Evolutionary conservation across 2,888 invertebrate species (phyloP).

Genomic region (Zaprionus bogoriensis): DNA sequence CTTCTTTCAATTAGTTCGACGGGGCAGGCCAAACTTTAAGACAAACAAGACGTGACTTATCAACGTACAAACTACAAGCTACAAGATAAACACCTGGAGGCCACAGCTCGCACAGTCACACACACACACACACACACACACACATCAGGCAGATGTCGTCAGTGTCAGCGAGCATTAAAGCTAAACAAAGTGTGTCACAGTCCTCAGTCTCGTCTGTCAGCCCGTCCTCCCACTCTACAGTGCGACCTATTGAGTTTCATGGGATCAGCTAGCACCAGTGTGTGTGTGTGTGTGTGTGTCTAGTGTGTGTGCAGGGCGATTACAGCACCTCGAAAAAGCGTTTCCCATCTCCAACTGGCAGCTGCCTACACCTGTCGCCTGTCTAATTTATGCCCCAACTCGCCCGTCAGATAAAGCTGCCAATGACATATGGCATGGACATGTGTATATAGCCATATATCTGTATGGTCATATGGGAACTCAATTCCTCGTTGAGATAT

Average conservation of each 20-base stretch:
- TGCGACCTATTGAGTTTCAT: conserved; percentile 49
- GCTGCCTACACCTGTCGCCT: conserved; percentile 71
- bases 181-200: conserved; percentile 54
- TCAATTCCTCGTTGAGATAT: conserved; percentile 22
- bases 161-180: conserved; percentile 54
- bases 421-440: conserved; percentile 43
- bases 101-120: conserved; percentile 2
- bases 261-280: conserved; percentile 4
- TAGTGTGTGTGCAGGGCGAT: background rate
- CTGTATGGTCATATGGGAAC: too few species aligned
- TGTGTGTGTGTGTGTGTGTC: background rate
- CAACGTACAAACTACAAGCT: conserved; percentile 31
- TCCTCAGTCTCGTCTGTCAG: conserved; percentile 24
- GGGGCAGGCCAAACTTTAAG: conserved; percentile 7
- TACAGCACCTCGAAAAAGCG: too few species aligned
- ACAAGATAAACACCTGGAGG: conserved; percentile 49
- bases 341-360: conserved; percentile 29
- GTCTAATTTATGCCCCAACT: conserved; percentile 63
- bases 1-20: conserved; percentile 34
- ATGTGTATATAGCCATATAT: conserved; percentile 23
- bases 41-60: conserved; percentile 68
- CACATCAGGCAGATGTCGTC: conserved; percentile 29
- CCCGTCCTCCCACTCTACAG: conserved; percentile 43
- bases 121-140: background rate
- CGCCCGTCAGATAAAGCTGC: conserved; percentile 29